Evolutionary conservation across 2,113 vertebrate species (phyloP).

Genomic region (Alouatta palliata): DNA sequence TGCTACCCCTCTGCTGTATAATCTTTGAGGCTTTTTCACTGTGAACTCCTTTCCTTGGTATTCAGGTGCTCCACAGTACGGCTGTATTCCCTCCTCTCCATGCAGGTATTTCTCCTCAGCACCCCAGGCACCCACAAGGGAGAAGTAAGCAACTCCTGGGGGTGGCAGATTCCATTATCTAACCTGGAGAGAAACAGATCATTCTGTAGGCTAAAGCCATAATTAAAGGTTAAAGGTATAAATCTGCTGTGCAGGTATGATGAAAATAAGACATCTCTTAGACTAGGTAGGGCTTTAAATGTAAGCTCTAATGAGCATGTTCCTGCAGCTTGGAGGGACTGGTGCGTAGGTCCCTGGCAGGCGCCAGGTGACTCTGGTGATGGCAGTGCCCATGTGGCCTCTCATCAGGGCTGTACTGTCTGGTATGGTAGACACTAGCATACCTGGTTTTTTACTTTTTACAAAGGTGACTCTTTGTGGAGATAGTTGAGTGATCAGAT

Average conservation of each 20-base stretch:
- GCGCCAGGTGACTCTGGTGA: not conserved
- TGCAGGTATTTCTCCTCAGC: not conserved
- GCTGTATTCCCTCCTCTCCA: not conserved
- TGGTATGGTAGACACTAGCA: not conserved
- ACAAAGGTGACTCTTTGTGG: not conserved
- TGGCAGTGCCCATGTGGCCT: not conserved
- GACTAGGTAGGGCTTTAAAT: not conserved
- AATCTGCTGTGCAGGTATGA: conserved; percentile 1
- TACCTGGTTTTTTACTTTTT: not conserved
- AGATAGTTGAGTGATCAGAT: not conserved
- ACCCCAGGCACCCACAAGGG: not conserved
- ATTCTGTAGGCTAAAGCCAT: not conserved
- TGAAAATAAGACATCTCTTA: not conserved
- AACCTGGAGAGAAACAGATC: not conserved
- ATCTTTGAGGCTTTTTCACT: not conserved
- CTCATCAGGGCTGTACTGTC: not conserved
- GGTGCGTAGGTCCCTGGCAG: accelerated
- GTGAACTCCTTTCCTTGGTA: not conserved
- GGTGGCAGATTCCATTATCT: not conserved
- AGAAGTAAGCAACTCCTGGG: not conserved
- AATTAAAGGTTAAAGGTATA: not conserved
- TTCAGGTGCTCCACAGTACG: not conserved
- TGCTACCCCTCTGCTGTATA: not conserved
- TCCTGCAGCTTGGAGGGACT: not conserved
- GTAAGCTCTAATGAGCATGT: not conserved